Evolutionary conservation across 92 coral and sea anemone species (phyloP).

Genomic region (Epizoanthus illoricatus): DNA sequence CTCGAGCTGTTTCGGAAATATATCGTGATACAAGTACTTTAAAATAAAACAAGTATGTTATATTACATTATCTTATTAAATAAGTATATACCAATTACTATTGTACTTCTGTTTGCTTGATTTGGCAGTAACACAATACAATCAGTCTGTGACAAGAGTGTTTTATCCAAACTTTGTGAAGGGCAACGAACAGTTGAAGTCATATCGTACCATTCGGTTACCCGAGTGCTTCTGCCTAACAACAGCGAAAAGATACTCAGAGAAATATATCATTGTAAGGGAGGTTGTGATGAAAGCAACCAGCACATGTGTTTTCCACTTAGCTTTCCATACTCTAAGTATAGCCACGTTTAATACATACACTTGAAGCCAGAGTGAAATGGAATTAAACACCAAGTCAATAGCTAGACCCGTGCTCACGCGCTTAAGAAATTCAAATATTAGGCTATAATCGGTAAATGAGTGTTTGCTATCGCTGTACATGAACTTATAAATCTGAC

Average conservation of each 20-base stretch:
- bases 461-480: slow-evolving; percentile 34
- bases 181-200: slow-evolving; percentile 18
- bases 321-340: slow-evolving; percentile 51
- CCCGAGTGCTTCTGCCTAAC: slow-evolving; percentile 20
- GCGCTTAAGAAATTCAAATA: slow-evolving; percentile 42
- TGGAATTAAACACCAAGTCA: slow-evolving; percentile 58
- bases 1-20: no score
- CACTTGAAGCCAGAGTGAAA: slow-evolving; percentile 53
- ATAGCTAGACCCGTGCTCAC: slow-evolving; percentile 47
- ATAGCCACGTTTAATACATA: slow-evolving; percentile 50
- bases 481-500: slow-evolving; percentile 45
- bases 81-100: neutral
- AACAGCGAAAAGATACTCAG: slow-evolving; percentile 42
- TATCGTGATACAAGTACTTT: no score
- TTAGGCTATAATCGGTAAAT: slow-evolving; percentile 26
- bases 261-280: slow-evolving; percentile 44
- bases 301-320: slow-evolving; percentile 54
- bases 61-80: no score
- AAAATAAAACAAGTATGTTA: no score
- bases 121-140: neutral
- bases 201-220: neutral
- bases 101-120: neutral
- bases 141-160: neutral
- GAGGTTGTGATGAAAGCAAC: slow-evolving; percentile 31
- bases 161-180: slow-evolving; percentile 10